Percentiles rank a stretch among this genome's conserved stretches.
Conservation (phyloP, 2,888 invertebrate genomes). For the Phengaris arion region DNA sequence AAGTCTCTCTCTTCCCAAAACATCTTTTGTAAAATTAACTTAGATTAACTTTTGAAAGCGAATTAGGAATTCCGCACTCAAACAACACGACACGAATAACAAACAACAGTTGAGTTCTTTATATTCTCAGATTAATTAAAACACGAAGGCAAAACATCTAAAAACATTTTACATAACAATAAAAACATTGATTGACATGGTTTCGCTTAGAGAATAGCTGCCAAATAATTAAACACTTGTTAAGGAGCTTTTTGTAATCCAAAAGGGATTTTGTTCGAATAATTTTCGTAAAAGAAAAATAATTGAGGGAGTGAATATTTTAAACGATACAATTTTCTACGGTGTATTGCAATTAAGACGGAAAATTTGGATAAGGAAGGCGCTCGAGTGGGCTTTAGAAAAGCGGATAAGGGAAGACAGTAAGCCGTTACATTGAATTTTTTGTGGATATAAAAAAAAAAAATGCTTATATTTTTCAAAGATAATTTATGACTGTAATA, state of each 20-base stretch:
- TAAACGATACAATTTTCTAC: constrained; percentile 52
- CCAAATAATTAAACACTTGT: constrained; percentile 26
- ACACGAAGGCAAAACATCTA: neutral
- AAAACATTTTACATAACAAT: constrained; percentile 21
- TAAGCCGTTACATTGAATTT: constrained; percentile 36
- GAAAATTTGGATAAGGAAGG: constrained; percentile 40
- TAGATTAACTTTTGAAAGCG: neutral
- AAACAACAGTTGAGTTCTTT: neutral
- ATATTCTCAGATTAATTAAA: constrained; percentile 12
- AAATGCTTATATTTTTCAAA: constrained; percentile 25
- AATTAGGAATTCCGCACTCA: neutral
- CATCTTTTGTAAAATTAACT: constrained; percentile 19
- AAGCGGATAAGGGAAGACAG: constrained; percentile 37
- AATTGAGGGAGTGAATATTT: constrained; percentile 56
- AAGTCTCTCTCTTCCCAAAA: neutral
- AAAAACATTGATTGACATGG: constrained; percentile 6
- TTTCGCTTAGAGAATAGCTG: neutral
- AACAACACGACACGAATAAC: neutral
- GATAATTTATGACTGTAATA: constrained; percentile 28
- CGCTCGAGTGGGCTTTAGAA: constrained; percentile 37
- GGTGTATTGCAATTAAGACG: constrained; percentile 48
- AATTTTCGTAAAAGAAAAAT: constrained; percentile 44
- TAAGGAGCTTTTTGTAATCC: constrained; percentile 23
- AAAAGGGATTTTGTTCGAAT: constrained; percentile 26
- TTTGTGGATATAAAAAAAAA: constrained; percentile 24